Base-by-base conservation (phyloP, 1,140 invertebrate genomes). In the Tribolium madens region DNA sequence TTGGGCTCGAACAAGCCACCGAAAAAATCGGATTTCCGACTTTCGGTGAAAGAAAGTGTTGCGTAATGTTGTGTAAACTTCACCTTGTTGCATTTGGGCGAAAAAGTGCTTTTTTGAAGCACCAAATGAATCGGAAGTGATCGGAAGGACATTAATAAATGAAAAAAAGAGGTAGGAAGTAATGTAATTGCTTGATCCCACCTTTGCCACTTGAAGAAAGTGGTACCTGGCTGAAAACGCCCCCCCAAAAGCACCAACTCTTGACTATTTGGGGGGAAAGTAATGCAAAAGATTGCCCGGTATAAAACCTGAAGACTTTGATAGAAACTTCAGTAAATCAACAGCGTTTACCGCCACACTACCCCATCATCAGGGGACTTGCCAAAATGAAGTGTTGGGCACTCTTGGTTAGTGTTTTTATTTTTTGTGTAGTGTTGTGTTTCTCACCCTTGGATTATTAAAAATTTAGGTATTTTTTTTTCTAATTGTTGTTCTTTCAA, bases 401-500 rank as follows among this genome's bases (percentile, higher is more conserved):
- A 78, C 78, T 84, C 50, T 77, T 85, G 84, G 84, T 85, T 82
- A 84, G 84, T 85, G 82, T 71, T 75, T 52, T 72, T 80, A 69
- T 71, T 76, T 77, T 64, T 60, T 71, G 71, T 76, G 42, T 52
- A 47, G 57, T 71, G 47, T 18, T 79, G n/a, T 73, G 57, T 79
- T 72, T 71, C 71, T 64, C 71, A 64, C 31, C 52, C 36, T 52
- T 57, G 36, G 57, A 70, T 15, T 72, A 74, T 26, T 69, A 21
- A 13, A 13, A n/a, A 57, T 42, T 26, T 60, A 47, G 18, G 31
- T 76, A 70, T 31, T 64, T 78, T 12, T 18, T 76, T 15, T 36
- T 18, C 17, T 64, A 52, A 60, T 53, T 57, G 7, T 33, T 26
- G n/a, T 78, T 68, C 1, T 75, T 57, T 70, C 64, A 81, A 89